phyloP scores from a whole-genome alignment of 2,888 invertebrate genomes.

The Teleiodes luculella region DNA sequence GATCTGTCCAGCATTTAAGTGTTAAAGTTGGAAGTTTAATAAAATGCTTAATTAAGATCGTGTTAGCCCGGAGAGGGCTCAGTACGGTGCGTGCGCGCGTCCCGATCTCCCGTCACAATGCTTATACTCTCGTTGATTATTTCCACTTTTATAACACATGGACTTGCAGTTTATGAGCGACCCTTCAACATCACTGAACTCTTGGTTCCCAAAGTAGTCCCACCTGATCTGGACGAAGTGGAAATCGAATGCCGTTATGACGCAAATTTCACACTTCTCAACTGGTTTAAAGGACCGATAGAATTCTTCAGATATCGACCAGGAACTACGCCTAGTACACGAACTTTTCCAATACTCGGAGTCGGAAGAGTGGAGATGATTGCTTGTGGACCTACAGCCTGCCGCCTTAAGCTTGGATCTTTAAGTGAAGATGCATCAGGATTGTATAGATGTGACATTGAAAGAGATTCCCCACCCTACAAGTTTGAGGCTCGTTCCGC shows the following conservation, averaged over 20 bases:
- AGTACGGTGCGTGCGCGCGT: conserved; percentile 52
- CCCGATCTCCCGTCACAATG: conserved; percentile 49
- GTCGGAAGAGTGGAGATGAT: conserved; percentile 57
- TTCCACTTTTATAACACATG: conserved; percentile 26
- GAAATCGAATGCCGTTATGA: conserved; percentile 65
- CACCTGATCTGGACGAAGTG: conserved; percentile 50
- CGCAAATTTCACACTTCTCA: conserved; percentile 67
- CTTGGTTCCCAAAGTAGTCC: conserved; percentile 50
- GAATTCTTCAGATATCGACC: conserved; percentile 70
- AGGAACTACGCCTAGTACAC: conserved; percentile 55
- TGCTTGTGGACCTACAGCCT: conserved; percentile 58
- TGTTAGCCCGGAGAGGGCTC: conserved; percentile 51
- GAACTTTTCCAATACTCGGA: conserved; percentile 56
- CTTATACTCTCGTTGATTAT: conserved; percentile 41
- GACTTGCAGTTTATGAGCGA: conserved; percentile 29
- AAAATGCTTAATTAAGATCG: conserved; percentile 74
- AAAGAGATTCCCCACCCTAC: conserved; percentile 59
- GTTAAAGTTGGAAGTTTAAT: conserved; percentile 61
- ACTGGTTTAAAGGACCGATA: conserved; percentile 63
- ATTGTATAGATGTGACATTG: conserved; percentile 64
- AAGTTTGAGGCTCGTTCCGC: conserved; percentile 53
- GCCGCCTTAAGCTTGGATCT: conserved; percentile 52
- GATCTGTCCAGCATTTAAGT: conserved; percentile 62
- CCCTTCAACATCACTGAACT: conserved; percentile 62
- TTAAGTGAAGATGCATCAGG: conserved; percentile 64